These are phyloP conservation scores for Cephus runcator DNA, from an alignment of 2,888 invertebrate species.

Conservation along the genomic window DNA sequence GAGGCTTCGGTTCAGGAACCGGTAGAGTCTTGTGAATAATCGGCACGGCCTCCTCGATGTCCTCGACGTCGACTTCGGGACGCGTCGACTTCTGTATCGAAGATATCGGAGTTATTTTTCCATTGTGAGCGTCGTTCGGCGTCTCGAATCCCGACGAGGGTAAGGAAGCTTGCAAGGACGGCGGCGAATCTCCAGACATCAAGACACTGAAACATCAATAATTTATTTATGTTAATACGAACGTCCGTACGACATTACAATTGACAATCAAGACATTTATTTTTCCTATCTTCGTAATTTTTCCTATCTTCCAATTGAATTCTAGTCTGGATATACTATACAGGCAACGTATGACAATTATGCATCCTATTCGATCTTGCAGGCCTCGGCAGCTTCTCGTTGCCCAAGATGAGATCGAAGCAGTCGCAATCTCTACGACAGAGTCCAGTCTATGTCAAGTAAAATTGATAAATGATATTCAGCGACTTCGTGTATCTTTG, in stretches of 20 bases:
- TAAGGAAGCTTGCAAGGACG: conserved; percentile 46
- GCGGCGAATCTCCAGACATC: conserved; percentile 53
- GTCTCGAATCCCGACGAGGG: conserved; percentile 48
- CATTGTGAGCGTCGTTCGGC: conserved; percentile 48
- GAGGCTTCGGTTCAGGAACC: conserved; percentile 48
- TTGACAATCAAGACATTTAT: conserved; percentile 4
- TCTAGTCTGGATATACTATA: not conserved
- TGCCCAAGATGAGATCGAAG: not conserved
- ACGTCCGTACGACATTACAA: not conserved
- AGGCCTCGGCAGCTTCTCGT: not conserved
- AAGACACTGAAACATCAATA: conserved; percentile 50
- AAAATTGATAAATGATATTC: not conserved
- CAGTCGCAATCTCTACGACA: not conserved
- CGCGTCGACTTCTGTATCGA: conserved; percentile 31
- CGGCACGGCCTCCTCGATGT: conserved; percentile 50
- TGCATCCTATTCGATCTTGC: not conserved
- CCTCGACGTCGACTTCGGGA: conserved; percentile 25
- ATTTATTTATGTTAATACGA: not conserved
- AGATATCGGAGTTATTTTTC: conserved; percentile 42
- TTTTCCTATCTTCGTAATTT: not conserved
- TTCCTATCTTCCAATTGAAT: not conserved
- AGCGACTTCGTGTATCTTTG: not conserved
- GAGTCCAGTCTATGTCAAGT: not conserved
- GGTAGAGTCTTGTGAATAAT: conserved; percentile 44
- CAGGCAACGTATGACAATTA: not conserved